Conservation (phyloP, 2,797 vertebrate species). For the Poeciliopsis infans region DNA sequence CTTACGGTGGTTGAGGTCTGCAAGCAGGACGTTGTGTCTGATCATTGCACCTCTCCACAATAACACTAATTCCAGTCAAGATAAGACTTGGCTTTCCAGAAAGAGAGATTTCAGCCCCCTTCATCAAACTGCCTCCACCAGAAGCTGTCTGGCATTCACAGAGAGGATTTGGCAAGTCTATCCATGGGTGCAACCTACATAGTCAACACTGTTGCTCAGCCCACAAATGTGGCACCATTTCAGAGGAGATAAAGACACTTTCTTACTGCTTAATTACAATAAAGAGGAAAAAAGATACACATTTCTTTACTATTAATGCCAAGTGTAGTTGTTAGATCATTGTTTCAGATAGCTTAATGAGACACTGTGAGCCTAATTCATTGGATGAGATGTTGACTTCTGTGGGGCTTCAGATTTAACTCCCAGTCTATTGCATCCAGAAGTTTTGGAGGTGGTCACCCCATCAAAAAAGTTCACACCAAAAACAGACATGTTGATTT, state of each 20-base stretch:
- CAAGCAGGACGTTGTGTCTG: background rate
- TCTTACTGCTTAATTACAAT: background rate
- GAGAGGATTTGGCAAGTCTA: background rate
- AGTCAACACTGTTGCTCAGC: background rate
- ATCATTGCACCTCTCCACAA: background rate
- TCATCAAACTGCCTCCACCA: background rate
- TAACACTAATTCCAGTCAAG: background rate
- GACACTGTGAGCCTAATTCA: background rate
- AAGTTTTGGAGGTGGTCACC: background rate
- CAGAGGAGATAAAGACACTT: background rate
- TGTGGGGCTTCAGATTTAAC: background rate
- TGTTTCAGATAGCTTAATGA: background rate
- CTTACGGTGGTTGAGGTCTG: background rate
- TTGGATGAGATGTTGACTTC: background rate
- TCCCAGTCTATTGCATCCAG: background rate
- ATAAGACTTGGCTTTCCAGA: background rate
- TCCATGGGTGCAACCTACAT: background rate
- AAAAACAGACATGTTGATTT: background rate
- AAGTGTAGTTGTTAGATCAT: background rate
- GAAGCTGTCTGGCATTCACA: background rate
- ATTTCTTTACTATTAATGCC: background rate
- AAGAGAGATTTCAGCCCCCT: background rate
- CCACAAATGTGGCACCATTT: background rate
- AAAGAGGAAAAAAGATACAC: background rate
- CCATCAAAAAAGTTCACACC: background rate